Evolutionary conservation across 2,888 invertebrate genomes (phyloP), one percentile per base, ranked within the genome.

Genomic region (Apodemia duryi): DNA sequence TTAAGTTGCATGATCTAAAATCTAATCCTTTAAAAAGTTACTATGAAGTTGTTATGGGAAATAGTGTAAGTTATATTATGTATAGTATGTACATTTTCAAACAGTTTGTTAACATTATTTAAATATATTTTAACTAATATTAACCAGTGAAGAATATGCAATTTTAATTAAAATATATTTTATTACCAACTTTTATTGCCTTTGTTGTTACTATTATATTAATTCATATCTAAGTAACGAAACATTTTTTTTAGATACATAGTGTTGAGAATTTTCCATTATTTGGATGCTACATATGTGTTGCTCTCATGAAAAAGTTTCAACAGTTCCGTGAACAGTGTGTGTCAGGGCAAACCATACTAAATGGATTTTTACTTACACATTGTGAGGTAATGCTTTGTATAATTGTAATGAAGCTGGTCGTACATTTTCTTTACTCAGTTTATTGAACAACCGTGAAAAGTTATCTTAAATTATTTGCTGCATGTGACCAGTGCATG

Each of bases 281-380:
- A 1, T 84, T 77, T 72, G 81, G 80, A 0, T 91, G 91, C 72
- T 85, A 74, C 61, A 81, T 84, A 68, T 91, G 91, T 75, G 80
- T 83, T 1, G 75, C 77, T 0, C 69, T 84, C 41, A 70, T 88
- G 6, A 82, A 75, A 60, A 91, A 88, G 67, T 84, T 77, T 63
- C 81, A 82, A 66, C 64, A 68, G n/a, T 89, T 91, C 68, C 77
- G 79, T 66, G 83, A 86, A 65, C 81, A 78, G 62, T 88, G 87
- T 70, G 64, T 82, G 0, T 72, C 71, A 9, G 84, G 82, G 1
- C 86, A 88, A 67, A 70, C 77, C 1, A 70, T 78, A 11, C 74
- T 91, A 9, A 82, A 79, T 69, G 71, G 75, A 6, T 75, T 88
- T 41, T 68, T 86, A 10, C 75, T 80, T 64, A 72, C 73, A 3